These are phyloP conservation scores for Oceanodroma leucorhoa DNA, from an alignment of 2,797 vertebrate species.

Conservation along the genomic window DNA sequence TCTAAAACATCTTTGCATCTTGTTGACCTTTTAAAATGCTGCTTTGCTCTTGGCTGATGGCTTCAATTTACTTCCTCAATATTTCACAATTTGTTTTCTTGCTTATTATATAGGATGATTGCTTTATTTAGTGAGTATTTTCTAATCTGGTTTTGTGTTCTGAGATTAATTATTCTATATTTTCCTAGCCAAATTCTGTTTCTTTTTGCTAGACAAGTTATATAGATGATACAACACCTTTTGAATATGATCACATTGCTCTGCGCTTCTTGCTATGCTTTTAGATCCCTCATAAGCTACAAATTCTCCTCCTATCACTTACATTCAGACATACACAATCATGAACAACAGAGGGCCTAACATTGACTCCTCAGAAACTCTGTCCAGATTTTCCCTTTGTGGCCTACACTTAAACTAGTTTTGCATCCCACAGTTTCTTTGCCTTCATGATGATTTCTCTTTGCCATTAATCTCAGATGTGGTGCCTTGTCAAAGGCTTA, in stretches of 20 bases:
- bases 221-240: neutral
- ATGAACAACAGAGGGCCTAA: neutral
- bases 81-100: neutral
- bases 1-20: neutral
- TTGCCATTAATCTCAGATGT: constrained; percentile 3
- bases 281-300: neutral
- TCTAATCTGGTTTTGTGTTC: neutral
- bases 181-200: neutral
- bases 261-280: neutral
- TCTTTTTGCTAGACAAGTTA: neutral
- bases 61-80: neutral
- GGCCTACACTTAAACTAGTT: neutral
- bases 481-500: neutral
- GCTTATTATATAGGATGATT: neutral
- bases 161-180: neutral
- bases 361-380: neutral
- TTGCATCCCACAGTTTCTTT: neutral
- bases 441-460: neutral
- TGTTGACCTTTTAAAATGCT: neutral
- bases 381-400: neutral
- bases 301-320: neutral
- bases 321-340: neutral
- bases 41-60: neutral
- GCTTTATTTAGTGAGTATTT: neutral
- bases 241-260: neutral